Evolutionary conservation across 2,797 vertebrate genomes (phyloP), one percentile per base, ranked within the genome.

Genomic region (Phalanger gymnotis): DNA sequence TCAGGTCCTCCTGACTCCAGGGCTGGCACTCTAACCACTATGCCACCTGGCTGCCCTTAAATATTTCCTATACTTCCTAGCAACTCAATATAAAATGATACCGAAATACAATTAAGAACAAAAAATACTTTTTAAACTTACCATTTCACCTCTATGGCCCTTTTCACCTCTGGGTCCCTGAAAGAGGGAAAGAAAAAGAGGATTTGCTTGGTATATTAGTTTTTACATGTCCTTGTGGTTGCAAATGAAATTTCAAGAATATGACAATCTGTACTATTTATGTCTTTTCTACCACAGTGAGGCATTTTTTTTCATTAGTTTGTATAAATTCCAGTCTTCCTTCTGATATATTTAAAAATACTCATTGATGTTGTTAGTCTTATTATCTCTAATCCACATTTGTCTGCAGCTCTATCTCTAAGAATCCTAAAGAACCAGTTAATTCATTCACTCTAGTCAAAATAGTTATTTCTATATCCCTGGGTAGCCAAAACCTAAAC

Each of bases 81-180:
- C 54, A 95, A 95, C 19, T 66, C 40, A 58, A 6, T 47, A 95
- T 61, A 94, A 2, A 7, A 57, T 61, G 54, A 66, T 25, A 92
- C 11, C 40, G 12, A 53, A 90, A 53, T 16, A 27, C 27, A 53
- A 53, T 90, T 54, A n/a, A 90, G 7, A 94, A 92, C 28, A 56
- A 47, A 97, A 55, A n/a, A 97, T 91, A 47, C 54, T 92, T 53
- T 97, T 97, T 96, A 96, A 95, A 98, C 99, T 99, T 98, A 99
- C 99, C 99, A 99, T 99, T 99, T 99, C 99, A 87, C 99, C 99
- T 92, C 97, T 97, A 95, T 97, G 98, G 98, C 99, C 99, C 97
- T 99, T 99, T 96, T 99, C 99, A 96, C 99, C 99, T 98, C 99
- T 99, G 0, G 96, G 98, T 93, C 99, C 99, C 99, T 99, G 96